phyloP scores from a whole-genome alignment of 2,888 invertebrate species.

The Luffia ferchaultella region DNA sequence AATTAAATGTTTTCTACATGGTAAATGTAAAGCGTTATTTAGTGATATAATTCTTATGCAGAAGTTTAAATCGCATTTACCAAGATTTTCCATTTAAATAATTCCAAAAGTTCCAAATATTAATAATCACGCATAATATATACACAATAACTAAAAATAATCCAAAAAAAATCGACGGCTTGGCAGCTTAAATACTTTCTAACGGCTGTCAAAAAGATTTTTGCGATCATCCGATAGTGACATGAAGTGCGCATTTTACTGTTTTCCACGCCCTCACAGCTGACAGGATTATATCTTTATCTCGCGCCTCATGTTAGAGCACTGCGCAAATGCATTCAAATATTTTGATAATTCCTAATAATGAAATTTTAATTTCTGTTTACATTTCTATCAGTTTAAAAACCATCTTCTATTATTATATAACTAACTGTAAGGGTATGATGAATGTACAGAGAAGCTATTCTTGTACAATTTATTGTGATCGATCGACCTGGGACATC shows the following conservation, averaged over 20 bases:
- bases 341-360: too few relatives aligned
- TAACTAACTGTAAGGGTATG: too few relatives aligned
- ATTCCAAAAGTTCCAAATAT: neutral
- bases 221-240: neutral
- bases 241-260: neutral
- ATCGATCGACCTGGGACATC: too few relatives aligned
- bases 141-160: neutral
- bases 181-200: neutral
- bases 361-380: too few relatives aligned
- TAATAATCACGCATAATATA: neutral
- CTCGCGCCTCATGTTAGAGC: neutral
- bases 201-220: slow-evolving; percentile 2
- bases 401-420: too few relatives aligned
- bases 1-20: too few relatives aligned
- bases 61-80: neutral
- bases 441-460: too few relatives aligned
- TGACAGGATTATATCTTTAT: neutral
- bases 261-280: neutral
- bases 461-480: too few relatives aligned
- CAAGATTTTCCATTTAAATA: neutral
- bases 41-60: neutral
- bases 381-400: too few relatives aligned
- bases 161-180: neutral
- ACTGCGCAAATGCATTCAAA: too few relatives aligned
- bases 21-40: too few relatives aligned